A percentile compares a stretch with the other conserved stretches of the same genome.
These are phyloP conservation scores for Aphidius ervi DNA, from an alignment of 1,140 invertebrate genomes.

Conservation along the genomic window DNA sequence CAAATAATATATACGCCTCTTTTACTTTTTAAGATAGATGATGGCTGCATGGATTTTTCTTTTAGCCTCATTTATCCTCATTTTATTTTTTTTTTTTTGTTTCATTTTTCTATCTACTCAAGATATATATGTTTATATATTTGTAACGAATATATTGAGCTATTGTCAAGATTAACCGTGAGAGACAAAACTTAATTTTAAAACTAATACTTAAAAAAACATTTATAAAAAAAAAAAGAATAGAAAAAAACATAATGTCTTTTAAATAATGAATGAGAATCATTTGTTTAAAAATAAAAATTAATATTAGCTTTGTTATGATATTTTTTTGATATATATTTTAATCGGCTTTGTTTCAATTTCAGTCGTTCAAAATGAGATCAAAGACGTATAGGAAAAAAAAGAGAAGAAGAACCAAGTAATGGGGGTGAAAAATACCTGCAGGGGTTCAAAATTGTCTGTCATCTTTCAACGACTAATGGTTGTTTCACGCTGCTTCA, in stretches of 20 bases:
- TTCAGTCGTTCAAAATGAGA: neutral
- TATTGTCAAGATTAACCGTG: neutral
- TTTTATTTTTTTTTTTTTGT: too few relatives aligned
- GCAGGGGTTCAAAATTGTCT: slow-evolving; percentile 53
- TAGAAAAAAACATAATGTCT: too few relatives aligned
- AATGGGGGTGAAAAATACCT: slow-evolving; percentile 37
- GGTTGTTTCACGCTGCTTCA: slow-evolving; percentile 53
- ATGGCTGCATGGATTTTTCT: slow-evolving; percentile 38
- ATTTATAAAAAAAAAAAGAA: too few relatives aligned
- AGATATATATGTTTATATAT: neutral
- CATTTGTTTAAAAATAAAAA: too few relatives aligned
- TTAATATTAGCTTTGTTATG: neutral
- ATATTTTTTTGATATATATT: neutral
- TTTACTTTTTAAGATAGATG: slow-evolving; percentile 35
- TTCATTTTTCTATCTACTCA: neutral
- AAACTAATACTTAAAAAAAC: too few relatives aligned
- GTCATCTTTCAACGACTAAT: slow-evolving; percentile 55
- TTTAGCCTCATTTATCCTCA: too few relatives aligned
- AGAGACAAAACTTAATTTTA: neutral
- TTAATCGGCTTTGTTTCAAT: neutral
- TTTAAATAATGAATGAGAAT: too few relatives aligned
- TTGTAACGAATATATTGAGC: neutral
- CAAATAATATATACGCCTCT: slow-evolving; percentile 45
- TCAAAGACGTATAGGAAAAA: neutral
- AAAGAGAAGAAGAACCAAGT: slow-evolving; percentile 16